Evolutionary conservation across 2,888 invertebrate species (phyloP).

Genomic region (Stenodera caucasica): DNA sequence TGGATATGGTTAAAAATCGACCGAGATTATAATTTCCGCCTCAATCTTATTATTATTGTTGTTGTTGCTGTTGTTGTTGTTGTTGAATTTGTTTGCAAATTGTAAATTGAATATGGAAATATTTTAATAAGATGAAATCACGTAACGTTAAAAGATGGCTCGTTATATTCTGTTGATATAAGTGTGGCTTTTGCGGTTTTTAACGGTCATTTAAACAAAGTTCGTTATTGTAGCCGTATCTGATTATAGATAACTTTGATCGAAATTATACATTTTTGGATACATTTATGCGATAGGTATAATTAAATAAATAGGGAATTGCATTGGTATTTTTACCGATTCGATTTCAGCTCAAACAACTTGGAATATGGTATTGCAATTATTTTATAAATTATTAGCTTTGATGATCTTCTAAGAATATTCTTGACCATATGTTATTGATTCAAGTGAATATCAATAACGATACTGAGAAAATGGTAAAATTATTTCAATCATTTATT

Average conservation of each 20-base stretch:
- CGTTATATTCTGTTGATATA: conserved; percentile 7
- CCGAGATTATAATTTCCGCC: conserved; percentile 2
- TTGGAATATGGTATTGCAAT: conserved; percentile 13
- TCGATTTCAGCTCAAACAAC: too few species aligned
- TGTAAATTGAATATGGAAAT: background rate
- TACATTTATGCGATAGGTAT: background rate
- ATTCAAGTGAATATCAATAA: background rate
- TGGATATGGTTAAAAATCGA: conserved; percentile 7
- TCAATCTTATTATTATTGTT: background rate
- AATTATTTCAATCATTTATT: too few species aligned
- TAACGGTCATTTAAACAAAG: conserved; percentile 7
- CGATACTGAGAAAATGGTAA: background rate
- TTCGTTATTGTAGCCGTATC: conserved; percentile 4
- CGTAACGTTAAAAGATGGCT: background rate
- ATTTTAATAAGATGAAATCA: background rate
- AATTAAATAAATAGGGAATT: too few species aligned
- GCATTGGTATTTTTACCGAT: too few species aligned
- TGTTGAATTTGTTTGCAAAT: conserved; percentile 2
- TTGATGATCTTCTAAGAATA: conserved; percentile 14
- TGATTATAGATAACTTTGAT: background rate
- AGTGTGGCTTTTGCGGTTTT: conserved; percentile 12
- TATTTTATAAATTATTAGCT: conserved; percentile 12
- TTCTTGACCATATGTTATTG: conserved; percentile 7
- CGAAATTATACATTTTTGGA: too few species aligned
- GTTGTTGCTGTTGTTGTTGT: background rate